Evolutionary conservation across 2,797 vertebrate genomes (phyloP).

Genomic region (Acestrorhynchus altus): DNA sequence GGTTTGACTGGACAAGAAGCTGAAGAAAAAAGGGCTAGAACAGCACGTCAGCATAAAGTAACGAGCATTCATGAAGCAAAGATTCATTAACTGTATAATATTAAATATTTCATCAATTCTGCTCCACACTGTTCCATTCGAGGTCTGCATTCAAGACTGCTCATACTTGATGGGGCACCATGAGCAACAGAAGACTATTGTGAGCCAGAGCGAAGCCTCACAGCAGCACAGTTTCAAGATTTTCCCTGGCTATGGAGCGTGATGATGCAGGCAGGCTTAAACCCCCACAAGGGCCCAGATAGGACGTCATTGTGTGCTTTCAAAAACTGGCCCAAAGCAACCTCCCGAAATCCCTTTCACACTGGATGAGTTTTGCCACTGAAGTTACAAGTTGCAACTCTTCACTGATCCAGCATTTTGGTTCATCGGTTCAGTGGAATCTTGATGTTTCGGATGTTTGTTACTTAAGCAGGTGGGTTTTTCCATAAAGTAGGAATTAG

Average conservation of each 20-base stretch:
- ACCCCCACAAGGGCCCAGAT: neutral
- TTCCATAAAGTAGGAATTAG: no score
- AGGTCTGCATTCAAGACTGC: neutral
- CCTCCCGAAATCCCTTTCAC: neutral
- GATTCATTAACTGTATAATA: no score
- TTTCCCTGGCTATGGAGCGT: neutral
- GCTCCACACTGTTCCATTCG: no score
- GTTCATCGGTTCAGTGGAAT: neutral
- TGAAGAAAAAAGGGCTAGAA: no score
- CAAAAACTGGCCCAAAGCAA: neutral
- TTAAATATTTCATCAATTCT: no score
- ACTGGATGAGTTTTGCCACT: neutral
- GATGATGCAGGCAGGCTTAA: constrained; percentile 2
- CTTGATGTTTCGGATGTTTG: neutral
- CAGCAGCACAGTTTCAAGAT: neutral
- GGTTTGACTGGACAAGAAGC: no score
- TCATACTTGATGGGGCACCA: neutral
- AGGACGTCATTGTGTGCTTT: neutral
- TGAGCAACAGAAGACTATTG: neutral
- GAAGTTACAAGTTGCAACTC: neutral
- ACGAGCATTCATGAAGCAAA: no score
- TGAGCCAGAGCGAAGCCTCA: neutral
- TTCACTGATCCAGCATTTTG: neutral
- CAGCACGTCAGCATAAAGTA: no score
- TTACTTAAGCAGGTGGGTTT: no score